Evolutionary conservation across 2,797 vertebrate genomes (phyloP).

Genomic region (Thamnophis elegans): DNA sequence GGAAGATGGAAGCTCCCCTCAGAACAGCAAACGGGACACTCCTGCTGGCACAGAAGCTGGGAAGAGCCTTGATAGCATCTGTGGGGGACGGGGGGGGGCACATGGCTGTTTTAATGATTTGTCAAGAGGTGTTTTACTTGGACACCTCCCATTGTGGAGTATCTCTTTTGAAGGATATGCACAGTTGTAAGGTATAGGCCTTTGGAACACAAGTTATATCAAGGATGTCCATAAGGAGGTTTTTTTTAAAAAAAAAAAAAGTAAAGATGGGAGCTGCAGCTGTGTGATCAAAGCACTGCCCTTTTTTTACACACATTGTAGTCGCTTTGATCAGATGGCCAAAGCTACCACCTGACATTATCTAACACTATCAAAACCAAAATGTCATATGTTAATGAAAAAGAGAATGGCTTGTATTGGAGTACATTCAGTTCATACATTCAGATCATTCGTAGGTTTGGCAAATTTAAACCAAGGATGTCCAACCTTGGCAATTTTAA

Average conservation of each 20-base stretch:
- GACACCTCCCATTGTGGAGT: not conserved
- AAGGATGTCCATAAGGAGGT: not conserved
- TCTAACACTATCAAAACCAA: not conserved
- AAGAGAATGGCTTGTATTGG: not conserved
- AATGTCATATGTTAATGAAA: not conserved
- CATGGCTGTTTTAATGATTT: not conserved
- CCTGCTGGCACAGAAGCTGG: conserved; percentile 56
- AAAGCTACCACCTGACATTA: not conserved
- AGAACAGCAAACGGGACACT: conserved; percentile 53
- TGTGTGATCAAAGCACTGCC: not conserved
- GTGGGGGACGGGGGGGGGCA: not conserved
- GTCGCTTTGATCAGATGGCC: not conserved
- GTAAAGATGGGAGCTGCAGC: not conserved
- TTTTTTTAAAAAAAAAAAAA: not conserved
- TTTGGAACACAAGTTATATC: not conserved
- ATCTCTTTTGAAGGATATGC: not conserved
- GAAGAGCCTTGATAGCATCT: conserved; percentile 51
- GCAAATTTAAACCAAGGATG: not conserved
- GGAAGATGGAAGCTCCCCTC: conserved; percentile 51
- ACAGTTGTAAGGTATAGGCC: not conserved
- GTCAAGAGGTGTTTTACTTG: not conserved
- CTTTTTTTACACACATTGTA: not conserved
- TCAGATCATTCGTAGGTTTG: not conserved
- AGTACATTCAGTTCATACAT: not conserved
- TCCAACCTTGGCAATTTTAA: not conserved